A percentile compares a stretch with the other conserved stretches of the same genome.
Evolutionary conservation across 2,113 vertebrate species (phyloP).

Genomic region (Psittacula cyanocephala): DNA sequence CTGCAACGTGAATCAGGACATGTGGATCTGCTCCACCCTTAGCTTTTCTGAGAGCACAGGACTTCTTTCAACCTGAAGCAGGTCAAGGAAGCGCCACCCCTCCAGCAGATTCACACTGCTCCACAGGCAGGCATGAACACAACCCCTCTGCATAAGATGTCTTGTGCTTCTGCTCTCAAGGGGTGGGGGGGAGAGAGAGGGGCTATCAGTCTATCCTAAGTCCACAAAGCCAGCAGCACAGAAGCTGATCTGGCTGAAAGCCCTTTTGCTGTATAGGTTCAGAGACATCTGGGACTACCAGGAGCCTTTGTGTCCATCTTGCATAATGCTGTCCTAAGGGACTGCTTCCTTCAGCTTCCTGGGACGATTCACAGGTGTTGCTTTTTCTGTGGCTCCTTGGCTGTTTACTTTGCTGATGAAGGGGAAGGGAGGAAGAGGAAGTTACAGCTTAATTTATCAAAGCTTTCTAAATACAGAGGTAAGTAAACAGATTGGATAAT

Average conservation of each 20-base stretch:
- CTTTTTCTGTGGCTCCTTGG: not conserved
- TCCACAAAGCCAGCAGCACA: not conserved
- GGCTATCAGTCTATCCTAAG: not conserved
- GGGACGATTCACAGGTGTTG: not conserved
- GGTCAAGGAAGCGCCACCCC: not conserved
- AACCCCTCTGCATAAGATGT: not conserved
- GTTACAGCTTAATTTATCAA: slow-evolving; percentile 29
- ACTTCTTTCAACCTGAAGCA: not conserved
- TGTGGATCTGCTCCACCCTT: not conserved
- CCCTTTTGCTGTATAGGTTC: not conserved
- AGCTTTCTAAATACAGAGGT: slow-evolving; percentile 56
- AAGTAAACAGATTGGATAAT: slow-evolving; percentile 57
- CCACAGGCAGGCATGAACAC: not conserved
- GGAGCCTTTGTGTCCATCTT: not conserved
- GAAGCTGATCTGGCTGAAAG: not conserved
- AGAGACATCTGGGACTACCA: not conserved
- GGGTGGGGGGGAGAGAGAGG: rapidly evolving
- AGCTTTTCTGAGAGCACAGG: not conserved
- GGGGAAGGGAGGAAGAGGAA: not conserved
- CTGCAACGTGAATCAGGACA: not conserved
- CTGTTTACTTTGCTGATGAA: slow-evolving; percentile 13
- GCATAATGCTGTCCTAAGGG: not conserved
- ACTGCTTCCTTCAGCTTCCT: not conserved
- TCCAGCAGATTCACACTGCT: not conserved
- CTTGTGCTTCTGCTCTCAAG: not conserved